phyloP scores from a whole-genome alignment of 2,113 vertebrate genomes.

The Entomyzon cyanotis region DNA sequence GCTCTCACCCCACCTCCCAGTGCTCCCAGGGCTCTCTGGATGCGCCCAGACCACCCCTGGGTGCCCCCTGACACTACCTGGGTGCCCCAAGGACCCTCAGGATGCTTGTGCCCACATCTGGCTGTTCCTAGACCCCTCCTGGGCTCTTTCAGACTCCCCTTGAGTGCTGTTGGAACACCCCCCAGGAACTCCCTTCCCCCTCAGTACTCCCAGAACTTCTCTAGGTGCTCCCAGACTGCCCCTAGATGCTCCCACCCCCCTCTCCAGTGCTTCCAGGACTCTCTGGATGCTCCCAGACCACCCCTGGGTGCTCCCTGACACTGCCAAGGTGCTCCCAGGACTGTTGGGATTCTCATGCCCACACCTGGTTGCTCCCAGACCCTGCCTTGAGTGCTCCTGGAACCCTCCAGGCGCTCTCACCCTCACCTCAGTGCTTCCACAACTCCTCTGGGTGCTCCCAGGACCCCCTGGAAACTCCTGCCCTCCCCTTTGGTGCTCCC shows the following conservation, averaged over 20 bases:
- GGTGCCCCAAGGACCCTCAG: no score
- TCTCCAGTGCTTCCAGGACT: not conserved
- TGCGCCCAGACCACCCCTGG: not conserved
- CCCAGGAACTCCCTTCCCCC: not conserved
- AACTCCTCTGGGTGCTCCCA: not conserved
- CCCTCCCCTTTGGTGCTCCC: not conserved
- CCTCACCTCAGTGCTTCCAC: not conserved
- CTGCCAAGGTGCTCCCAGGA: not conserved
- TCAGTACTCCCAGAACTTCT: not conserved
- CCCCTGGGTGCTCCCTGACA: no score
- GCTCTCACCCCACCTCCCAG: not conserved
- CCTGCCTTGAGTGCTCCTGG: not conserved
- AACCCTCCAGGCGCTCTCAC: not conserved
- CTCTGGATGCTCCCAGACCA: not conserved
- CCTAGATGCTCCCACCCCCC: not conserved
- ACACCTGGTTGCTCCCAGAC: not conserved
- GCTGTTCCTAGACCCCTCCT: not conserved
- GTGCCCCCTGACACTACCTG: not conserved
- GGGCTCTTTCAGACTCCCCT: no score
- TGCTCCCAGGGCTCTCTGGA: not conserved
- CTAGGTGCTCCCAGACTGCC: not conserved
- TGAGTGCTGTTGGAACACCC: not conserved
- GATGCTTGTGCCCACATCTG: no score
- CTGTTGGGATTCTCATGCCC: rapidly evolving
- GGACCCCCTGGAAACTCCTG: not conserved